A percentile compares a stretch with the other conserved stretches of the same genome.
Evolutionary conservation across 2,888 invertebrate species (phyloP).

Genomic region (Hedya salicella): DNA sequence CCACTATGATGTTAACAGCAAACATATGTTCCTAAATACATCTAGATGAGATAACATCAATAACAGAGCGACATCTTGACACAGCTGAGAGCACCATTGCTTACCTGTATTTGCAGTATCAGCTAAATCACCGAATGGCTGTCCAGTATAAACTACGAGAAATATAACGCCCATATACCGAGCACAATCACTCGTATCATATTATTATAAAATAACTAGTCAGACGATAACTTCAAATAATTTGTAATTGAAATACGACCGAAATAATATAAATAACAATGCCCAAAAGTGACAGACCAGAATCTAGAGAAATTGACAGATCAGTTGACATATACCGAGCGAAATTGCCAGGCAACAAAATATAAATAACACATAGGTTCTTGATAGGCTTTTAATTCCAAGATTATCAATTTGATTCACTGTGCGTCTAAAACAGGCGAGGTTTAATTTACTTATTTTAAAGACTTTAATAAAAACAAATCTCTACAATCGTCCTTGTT

Average conservation of each 20-base stretch:
- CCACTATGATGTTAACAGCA: background rate
- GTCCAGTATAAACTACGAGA: constrained; percentile 22
- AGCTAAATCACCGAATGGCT: constrained; percentile 8
- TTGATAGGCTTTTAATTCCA: no score
- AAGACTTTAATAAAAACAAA: no score
- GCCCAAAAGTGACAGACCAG: constrained; percentile 34
- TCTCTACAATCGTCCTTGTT: no score
- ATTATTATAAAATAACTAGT: constrained; percentile 25
- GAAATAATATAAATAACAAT: constrained; percentile 43
- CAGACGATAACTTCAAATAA: constrained; percentile 4
- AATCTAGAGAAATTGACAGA: constrained; percentile 22
- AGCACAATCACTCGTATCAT: constrained; percentile 34
- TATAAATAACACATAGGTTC: background rate
- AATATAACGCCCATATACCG: constrained; percentile 35
- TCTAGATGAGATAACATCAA: constrained; percentile 32
- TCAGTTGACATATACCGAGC: constrained; percentile 9
- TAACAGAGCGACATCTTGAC: constrained; percentile 42
- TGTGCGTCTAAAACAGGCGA: no score
- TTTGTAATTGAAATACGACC: constrained; percentile 38
- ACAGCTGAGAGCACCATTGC: constrained; percentile 37
- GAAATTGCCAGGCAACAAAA: constrained; percentile 26
- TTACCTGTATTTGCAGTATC: constrained; percentile 40
- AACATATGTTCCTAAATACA: constrained; percentile 33
- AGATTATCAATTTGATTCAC: no score
- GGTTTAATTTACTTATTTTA: no score